Base-by-base conservation (phyloP, 2,797 vertebrate genomes). In the Rhyacichthys aspro region DNA sequence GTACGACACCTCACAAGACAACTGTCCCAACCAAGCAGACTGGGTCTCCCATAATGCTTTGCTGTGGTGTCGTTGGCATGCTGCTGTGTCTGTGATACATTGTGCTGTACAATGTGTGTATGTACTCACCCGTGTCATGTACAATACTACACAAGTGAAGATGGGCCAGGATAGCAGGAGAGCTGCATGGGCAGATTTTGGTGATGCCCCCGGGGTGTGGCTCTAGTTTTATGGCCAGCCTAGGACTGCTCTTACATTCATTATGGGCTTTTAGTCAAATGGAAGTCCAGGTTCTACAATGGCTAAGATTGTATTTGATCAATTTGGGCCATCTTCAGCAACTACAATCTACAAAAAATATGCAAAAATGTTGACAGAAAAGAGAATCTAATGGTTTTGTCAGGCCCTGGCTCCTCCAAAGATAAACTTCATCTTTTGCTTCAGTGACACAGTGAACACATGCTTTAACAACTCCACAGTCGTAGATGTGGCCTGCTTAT, bases 151-250 rank as follows among this genome's bases (percentile, higher is more conserved):
- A 67, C 76, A 78, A 88, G 77, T 85, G 83, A 86, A 84, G 85
- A 89, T 78, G 82, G 82, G 79, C 73, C 75, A 83, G 84, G 64
- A 74, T 79, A 89, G 78, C 84, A 88, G 83, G 75, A 88, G 75
- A 88, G 89, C 89, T 91, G 86, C 79, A 87, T 88, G 86, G 78
- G 86, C 89, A 91, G 66, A 89, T 88, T 84, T 77, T 76, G 85
- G 81, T 78, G 82, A 82, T 81, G 76, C 81, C 89, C 76, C 49
- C 17, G 83, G 88, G 80, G 64, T 67, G 61, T 50, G 53, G 39
- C 75, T 78, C 59, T 53, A 43, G 76, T 58, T 42, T 84, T 66
- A 52, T 70, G 81, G 80, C 85, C 88, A 87, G 79, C 69, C 67
- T 45, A 8, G 54, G 68, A 83, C 67, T 67, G 33, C 19, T 49